Evolutionary conservation across 1,140 invertebrate species (phyloP), one percentile per base, ranked within the genome.

Genomic region (Pemphigus obesinymphae): DNA sequence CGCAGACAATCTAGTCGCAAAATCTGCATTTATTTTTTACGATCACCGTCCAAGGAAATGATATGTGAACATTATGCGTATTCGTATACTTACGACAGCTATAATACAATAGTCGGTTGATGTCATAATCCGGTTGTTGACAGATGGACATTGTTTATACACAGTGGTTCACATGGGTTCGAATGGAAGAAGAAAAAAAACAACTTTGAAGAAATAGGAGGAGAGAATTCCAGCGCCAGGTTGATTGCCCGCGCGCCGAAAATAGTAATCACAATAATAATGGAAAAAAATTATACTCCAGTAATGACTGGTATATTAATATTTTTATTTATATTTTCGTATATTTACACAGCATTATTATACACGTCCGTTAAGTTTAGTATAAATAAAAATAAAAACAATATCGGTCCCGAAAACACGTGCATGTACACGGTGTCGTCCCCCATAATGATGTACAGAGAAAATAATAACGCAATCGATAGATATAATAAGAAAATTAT

Each of bases 221-320:
- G 13, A 10, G 4, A 23, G 37, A 66, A 66, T 34, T 20, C 1
- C n/a, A 8, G 31, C n/a, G 34, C 13, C n/a, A 3, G 20, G 34
- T 66, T 40, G 31, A 34, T 37, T 37, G 15, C 34, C 10, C 26
- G 6, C 8, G n/a, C 8, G 37, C 34, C 63, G n/a, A 66, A 66
- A 66, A 66, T 5, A n/a, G 17, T 37, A 37, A 66, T 34, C n/a
- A n/a, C n/a, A n/a, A n/a, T n/a, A n/a, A n/a, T n/a, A 45, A 45
- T 6, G 45, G 15, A n/a, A n/a, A n/a, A 2, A 37, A n/a, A 66
- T 3, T 29, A 26, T 15, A 68, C 8, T 31, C 0, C 48, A n/a
- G 1, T 34, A 72, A 73, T 50, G 43, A 73, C 70, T 73, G 70
- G 70, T 73, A 50, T 50, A n/a, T n/a, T n/a, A 73, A 48, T 73